Evolutionary conservation across 1,140 invertebrate species (phyloP), one percentile per base, ranked within the genome.

Genomic region (Ylistrum balloti): DNA sequence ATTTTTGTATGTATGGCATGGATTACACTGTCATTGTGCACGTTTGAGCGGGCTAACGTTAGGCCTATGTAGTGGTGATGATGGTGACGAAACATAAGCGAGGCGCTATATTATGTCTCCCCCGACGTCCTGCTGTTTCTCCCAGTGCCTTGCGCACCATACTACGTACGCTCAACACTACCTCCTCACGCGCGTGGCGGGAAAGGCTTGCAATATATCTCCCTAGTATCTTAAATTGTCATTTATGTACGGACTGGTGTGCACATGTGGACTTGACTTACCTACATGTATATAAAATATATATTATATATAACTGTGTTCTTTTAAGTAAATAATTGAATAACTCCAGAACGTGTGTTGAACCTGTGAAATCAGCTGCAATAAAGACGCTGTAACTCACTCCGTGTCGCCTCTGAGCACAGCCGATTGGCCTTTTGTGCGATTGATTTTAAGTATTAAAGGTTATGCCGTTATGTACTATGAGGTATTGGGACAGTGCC

Each of bases 401-500:
- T 74, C 56, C 56, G 56, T 74, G 56, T 74, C 56, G 56, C n/a
- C 56, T 74, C 56, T 17, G 5, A 74, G 56, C 56, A 28, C 56
- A 74, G 56, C 56, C 56, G 22, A 74, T 74, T 74, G 41, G 41
- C 41, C 41, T 45, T 45, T 45, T 45, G 41, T 45, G 56, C 56
- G 56, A 74, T 74, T 74, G 56, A 74, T 74, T 74, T 74, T 74
- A n/a, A n/a, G 56, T 28, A 74, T n/a, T 74, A 74, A 74, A 74
- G 56, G 56, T 74, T 74, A 45, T 1, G 56, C 56, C 17, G 56
- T 28, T 74, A 28, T n/a, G 35, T 74, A 74, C 56, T 28, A 17
- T 20, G 45, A 56, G n/a, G 20, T 74, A 74, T 74, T 28, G 22
- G 56, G n/a, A 74, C n/a, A 74, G 5, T 74, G 22, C 56, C 56